Conservation (phyloP, 2,797 vertebrate species). For the Crax fasciolata region DNA sequence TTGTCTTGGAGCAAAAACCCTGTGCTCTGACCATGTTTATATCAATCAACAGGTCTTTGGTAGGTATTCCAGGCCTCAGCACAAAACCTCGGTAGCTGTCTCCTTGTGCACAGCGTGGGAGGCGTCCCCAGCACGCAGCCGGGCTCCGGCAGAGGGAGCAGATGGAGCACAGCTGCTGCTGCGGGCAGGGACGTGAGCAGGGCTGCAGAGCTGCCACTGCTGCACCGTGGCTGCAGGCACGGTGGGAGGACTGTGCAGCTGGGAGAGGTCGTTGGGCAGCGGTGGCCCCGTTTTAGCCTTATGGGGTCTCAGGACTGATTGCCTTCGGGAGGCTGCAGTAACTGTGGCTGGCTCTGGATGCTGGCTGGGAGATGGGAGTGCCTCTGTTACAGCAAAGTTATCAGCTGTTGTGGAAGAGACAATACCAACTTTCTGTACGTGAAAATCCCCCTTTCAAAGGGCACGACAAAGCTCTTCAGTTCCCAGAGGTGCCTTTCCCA, state of each 20-base stretch:
- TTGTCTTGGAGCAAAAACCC: not conserved
- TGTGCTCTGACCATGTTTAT: not conserved
- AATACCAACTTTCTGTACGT: not conserved
- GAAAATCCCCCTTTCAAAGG: not conserved
- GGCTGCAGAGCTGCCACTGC: accelerated
- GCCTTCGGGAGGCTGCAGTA: not conserved
- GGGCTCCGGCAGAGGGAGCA: not conserved
- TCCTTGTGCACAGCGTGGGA: accelerated
- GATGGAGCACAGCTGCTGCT: not conserved
- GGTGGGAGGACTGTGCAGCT: accelerated
- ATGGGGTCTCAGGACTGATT: accelerated
- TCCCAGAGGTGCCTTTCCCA: not conserved
- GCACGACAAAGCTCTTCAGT: not conserved
- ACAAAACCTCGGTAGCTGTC: not conserved
- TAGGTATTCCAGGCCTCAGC: not conserved
- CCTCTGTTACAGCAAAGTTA: not conserved
- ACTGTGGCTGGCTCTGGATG: not conserved
- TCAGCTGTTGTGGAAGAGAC: not conserved
- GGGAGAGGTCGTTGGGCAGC: too few species aligned
- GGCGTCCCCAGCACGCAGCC: not conserved
- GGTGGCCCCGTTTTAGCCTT: not conserved
- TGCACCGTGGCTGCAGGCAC: accelerated
- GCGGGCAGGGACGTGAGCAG: not conserved
- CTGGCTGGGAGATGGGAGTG: not conserved
- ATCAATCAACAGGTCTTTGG: accelerated